Evolutionary conservation across 2,113 vertebrate genomes (phyloP), one percentile per base, ranked within the genome.

Genomic region (Chloropsis hardwickii): DNA sequence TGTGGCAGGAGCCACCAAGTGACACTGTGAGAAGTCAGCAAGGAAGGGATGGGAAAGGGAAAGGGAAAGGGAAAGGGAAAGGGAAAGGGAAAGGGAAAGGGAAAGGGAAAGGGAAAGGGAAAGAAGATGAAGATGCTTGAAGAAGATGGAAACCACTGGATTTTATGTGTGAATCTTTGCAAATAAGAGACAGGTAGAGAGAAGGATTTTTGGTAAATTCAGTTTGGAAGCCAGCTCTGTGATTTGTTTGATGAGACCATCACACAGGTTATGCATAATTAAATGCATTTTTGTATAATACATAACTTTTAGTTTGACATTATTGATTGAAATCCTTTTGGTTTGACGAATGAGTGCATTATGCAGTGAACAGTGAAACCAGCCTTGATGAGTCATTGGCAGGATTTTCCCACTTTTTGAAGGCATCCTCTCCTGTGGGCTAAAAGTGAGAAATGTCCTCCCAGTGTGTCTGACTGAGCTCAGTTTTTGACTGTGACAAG

Each of bases 351-450:
- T 78, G 92, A 73, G 44, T 56, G 64, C 64, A 71, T 82, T 74
- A 71, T 60, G 85, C 90, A 92, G 70, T 37, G 67, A 95, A 47
- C 47, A 88, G 74, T 77, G 64, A 92, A 95, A 93, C 39, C 50
- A 58, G 42, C 39, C 67, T 58, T 81, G 91, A 67, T 90, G 82
- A 94, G 82, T 64, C 87, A 92, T 10, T 93, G 74, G 67, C 76
- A 92, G 79, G 90, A 82, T 93, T 86, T 92, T 92, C 85, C 82
- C 79, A 77, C 33, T 67, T 86, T 92, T 96, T 92, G 72, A 93
- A 96, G 90, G 79, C 60, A 33, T 77, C 67, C 31, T 81, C 35
- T 92, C 92, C 85, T 1, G 0, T 48, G 82, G 79, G 79, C 72
- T 86, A 29, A 13, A 70, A 92, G 58, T 57, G 85, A 88, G 71